phyloP scores from a whole-genome alignment of 2,113 vertebrate genomes.

The Peromyscus californicus region DNA sequence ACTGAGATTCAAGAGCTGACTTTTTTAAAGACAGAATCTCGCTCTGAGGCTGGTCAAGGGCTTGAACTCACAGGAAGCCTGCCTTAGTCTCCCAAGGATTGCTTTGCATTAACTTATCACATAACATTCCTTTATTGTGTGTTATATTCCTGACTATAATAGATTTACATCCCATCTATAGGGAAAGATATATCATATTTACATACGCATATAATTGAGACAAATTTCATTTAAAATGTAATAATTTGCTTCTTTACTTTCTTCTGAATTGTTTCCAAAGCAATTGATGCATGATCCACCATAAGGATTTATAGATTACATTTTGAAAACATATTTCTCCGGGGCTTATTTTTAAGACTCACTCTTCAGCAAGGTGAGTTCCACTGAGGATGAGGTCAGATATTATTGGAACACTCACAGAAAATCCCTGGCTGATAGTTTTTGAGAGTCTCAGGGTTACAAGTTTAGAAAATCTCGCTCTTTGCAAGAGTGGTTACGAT shows the following conservation, averaged over 20 bases:
- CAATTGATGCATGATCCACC: accelerated
- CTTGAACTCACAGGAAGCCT: background rate
- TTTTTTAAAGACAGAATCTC: background rate
- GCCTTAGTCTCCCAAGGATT: background rate
- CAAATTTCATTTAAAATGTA: background rate
- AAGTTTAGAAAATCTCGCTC: background rate
- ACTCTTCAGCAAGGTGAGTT: background rate
- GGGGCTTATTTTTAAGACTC: background rate
- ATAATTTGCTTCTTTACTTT: background rate
- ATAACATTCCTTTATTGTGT: background rate
- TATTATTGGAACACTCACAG: background rate
- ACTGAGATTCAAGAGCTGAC: conserved; percentile 22
- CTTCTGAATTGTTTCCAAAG: too few relatives aligned
- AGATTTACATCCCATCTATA: background rate
- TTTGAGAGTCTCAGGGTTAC: background rate
- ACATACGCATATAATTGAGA: background rate
- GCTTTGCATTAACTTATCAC: background rate
- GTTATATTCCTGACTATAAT: background rate
- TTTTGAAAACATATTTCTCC: background rate
- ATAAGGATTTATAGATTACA: background rate
- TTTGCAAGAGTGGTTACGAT: background rate
- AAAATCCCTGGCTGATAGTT: background rate
- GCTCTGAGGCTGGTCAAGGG: background rate
- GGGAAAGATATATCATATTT: background rate
- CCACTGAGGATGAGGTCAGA: background rate